Evolutionary conservation across 2,888 invertebrate genomes (phyloP), one percentile per base, ranked within the genome.

Genomic region (Oligia strigilis): DNA sequence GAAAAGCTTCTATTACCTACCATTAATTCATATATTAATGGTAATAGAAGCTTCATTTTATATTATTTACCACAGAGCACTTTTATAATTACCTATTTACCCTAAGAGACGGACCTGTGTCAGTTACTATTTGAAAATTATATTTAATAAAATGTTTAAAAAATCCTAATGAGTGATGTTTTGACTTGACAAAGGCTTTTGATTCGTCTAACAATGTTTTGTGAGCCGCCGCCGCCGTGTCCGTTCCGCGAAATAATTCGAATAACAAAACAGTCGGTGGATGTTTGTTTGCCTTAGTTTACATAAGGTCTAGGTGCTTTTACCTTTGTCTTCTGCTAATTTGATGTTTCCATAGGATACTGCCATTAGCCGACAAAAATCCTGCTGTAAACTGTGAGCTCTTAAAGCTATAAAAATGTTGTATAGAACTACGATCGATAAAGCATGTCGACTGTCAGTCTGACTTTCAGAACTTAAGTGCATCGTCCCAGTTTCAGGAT

Each of bases 221-320:
- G 5, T 23, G 29, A 52, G 9, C 55, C 17, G 2, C 49, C 58
- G 9, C 55, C 17, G 2, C 49, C 58, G 40, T 72, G 74, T 70
- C 58, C 72, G 76, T 85, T 80, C 75, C 52, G 9, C 49, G 84
- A 87, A 87, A 80, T 65, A 40, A 72, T 87, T 72, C 65, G 13
- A 62, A 78, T 72, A 19, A 43, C 46, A 83, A 81, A 66, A 78
- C 52, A 52, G 19, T 19, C 43, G 40, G 29, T 52, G 29, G 4
- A 40, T 49, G 58, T 64, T 46, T 87, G 77, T 80, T 77, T 79
- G 71, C 14, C 40, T 83, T 70, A 70, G 40, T 75, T 86, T 79
- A 79, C 52, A 46, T 11, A 78, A 13, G 43, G 67, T 14, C 40
- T 17, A n/a, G 17, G 11, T 29, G 29, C 19, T 19, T 78, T n/a